Evolutionary conservation across 2,113 vertebrate species (phyloP), one percentile per base, ranked within the genome.

Genomic region (Nibea coibor): DNA sequence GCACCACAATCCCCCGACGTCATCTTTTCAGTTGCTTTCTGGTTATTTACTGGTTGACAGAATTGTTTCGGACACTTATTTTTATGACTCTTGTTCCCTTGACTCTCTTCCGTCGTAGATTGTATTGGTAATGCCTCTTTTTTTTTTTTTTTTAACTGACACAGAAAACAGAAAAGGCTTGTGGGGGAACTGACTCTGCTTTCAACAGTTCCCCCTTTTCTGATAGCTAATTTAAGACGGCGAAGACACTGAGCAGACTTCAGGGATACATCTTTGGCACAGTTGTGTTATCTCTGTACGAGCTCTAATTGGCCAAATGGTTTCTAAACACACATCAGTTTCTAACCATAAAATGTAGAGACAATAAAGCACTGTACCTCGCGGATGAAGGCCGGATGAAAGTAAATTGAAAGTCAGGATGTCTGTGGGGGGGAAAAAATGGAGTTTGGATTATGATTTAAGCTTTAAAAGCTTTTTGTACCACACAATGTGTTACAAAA

Each of bases 241-340:
- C 6, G n/a, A 24, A 56, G 53, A 56, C 53, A 24, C 53, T 24
- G 53, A 56, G 53, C 53, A 56, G 53, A 12, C 53, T 31, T 78
- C 69, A 11, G 78, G 84, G 81, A 80, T 71, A 78, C 62, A 19
- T 85, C 72, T 72, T 78, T 70, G 72, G 66, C 76, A 68, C 71
- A 50, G 51, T 58, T 69, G 24, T 77, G 67, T 87, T 68, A 35
- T 74, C 59, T 70, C 45, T n/a, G 39, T 68, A 39, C 51, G 43
- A 66, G 54, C 58, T 66, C 73, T 79, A 83, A 83, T 69, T 84
- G 69, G 62, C 48, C 43, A 76, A 70, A 26, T 26, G 24, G 24
- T 26, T 26, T 26, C 24, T 35, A 64, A 72, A 83, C 26, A 63
- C 50, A 48, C 68, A 67, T 67, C 70, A 63, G 24, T 45, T 51